phyloP scores from a whole-genome alignment of 2,113 vertebrate genomes.

The crab-eating macaque (Macaca fascicularis) region T2T-MFA8v1.1 NC_088378.1:103730501-103731000 shows the following conservation, averaged over 20 bases:
- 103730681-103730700: constrained; percentile 86
- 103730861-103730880: constrained; percentile 90
- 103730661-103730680: constrained; percentile 78
- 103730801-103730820: constrained; percentile 82
- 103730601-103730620: constrained; percentile 60
- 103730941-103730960: constrained; percentile 67
- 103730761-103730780: constrained; percentile 85
- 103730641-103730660: constrained; percentile 81
- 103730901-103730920: constrained; percentile 88
- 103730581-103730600: constrained; percentile 83
- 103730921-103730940: constrained; percentile 84
- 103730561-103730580: constrained; percentile 69
- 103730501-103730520: constrained; percentile 71
- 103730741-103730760: constrained; percentile 87
- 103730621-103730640: constrained; percentile 65
- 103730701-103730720: constrained; percentile 81
- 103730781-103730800: constrained; percentile 84
- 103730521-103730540: constrained; percentile 77
- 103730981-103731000: constrained; percentile 59
- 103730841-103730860: constrained; percentile 87
- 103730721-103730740: constrained; percentile 86
- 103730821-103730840: constrained; percentile 86
- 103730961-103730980: constrained; percentile 67
- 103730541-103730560: constrained; percentile 85
- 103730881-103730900: constrained; percentile 84